Conservation (phyloP, 2,113 vertebrate genomes). For the Panthera tigris region DNA sequence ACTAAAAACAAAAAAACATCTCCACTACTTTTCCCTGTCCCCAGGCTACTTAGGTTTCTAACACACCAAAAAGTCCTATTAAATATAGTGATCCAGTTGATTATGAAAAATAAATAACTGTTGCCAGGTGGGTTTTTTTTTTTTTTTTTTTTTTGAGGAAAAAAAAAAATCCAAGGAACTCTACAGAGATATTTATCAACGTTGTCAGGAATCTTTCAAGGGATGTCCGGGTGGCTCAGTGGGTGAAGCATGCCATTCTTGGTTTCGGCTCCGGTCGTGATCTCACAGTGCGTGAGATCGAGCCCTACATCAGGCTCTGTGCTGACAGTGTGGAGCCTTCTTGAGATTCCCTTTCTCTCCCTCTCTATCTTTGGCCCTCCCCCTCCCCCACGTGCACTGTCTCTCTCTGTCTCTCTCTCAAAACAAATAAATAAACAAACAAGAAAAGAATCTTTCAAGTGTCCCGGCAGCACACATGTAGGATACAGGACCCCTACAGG, state of each 20-base stretch:
- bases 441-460: not conserved
- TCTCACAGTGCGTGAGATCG: no score
- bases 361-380: no score
- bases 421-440: no score
- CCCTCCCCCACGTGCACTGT: no score
- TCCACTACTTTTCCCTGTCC: not conserved
- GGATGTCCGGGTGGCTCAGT: no score
- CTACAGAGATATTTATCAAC: not conserved
- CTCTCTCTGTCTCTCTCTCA: no score
- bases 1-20: not conserved
- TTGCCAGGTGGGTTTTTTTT: not conserved
- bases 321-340: no score
- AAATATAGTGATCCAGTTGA: not conserved
- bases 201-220: conserved; percentile 8
- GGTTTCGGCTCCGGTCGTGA: no score
- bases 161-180: not conserved
- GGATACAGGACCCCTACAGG: not conserved
- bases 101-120: not conserved
- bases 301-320: no score
- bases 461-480: not conserved
- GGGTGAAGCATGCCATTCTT: no score
- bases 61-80: not conserved
- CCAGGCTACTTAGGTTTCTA: not conserved
- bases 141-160: no score
- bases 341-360: no score